phyloP scores from a whole-genome alignment of 2,797 vertebrate species.

The Ambastaia sidthimunki region DNA sequence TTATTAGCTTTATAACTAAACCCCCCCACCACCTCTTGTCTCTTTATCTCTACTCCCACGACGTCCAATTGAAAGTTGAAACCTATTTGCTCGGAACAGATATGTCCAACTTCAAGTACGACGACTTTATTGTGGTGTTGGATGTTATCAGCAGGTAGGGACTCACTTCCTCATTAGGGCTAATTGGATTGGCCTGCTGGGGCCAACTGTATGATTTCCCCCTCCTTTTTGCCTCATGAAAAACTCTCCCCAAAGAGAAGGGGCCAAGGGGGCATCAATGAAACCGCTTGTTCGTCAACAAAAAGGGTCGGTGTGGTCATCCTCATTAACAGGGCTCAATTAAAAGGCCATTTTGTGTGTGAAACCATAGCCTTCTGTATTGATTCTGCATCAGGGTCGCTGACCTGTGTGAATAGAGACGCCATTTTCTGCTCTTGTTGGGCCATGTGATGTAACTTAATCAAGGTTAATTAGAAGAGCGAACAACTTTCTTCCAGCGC shows the following conservation, averaged over 20 bases:
- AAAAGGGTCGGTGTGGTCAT: conserved; percentile 17
- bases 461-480: conserved; percentile 51
- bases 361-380: conserved; percentile 19
- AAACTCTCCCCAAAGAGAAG: conserved; percentile 31
- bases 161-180: conserved; percentile 54
- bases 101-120: conserved; percentile 98
- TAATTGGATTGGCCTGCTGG: conserved; percentile 54
- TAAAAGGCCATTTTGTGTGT: conserved; percentile 51
- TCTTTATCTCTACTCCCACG: conserved; percentile 71
- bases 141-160: conserved; percentile 96
- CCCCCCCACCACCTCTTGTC: not conserved
- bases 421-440: conserved; percentile 1
- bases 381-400: conserved; percentile 49
- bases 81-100: conserved; percentile 97
- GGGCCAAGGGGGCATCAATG: conserved; percentile 51
- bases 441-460: conserved; percentile 37
- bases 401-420: conserved; percentile 40
- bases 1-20: not conserved
- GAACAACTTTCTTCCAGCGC: conserved; percentile 2
- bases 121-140: conserved; percentile 98
- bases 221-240: conserved; percentile 19
- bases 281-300: conserved; percentile 40
- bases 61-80: conserved; percentile 98
- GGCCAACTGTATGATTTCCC: not conserved
- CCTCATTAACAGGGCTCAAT: conserved; percentile 51